Evolutionary conservation across 2,113 vertebrate species (phyloP), one percentile per base, ranked within the genome.

Genomic region (Zosterops lateralis): DNA sequence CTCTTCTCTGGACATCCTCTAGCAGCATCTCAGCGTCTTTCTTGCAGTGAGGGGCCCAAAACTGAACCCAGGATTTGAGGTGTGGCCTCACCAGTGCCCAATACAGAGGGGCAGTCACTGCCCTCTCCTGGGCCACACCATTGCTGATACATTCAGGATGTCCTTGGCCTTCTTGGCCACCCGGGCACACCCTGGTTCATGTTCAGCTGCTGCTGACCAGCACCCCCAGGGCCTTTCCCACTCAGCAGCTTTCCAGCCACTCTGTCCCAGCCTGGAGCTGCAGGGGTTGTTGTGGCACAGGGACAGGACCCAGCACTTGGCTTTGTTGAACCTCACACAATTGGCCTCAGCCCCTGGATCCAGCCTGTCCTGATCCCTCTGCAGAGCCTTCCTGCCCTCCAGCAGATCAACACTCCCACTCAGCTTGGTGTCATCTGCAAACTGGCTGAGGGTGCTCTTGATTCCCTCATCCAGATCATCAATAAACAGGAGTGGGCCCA

Each of bases 401-500:
- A 54, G 38, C 15, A 38, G 38, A 19, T n/a, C 38, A n/a, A 1
- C 53, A 51, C 12, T 45, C 28, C 4, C 28, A 45, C 28, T 14
- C 45, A 45, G 6, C 38, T 19, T 29, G 54, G 62, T 12, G 32
- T 13, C 6, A 47, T 17, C 26, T 61, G 47, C 20, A 53, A 26
- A 34, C 40, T 70, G 29, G 1, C 84, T 62, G 48, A 40, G 54
- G 19, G 10, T 40, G 40, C 11, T 14, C n/a, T 62, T 0, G 0
- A 40, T 64, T 1, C 29, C 25, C 17, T 31, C 2, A 1, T 29
- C 51, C 8, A 60, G 22, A 14, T 45, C 22, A n/a, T 44, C 0
- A 22, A 0, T 44, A 58, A 88, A 60, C 8, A 60, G 38, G 61
- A 60, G 8, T 47, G 53, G 21, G 12, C 22, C 26, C 12, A 17